Evolutionary conservation across 2,797 vertebrate species (phyloP), one percentile per base, ranked within the genome.

Genomic region (Steatocranus sp.): DNA sequence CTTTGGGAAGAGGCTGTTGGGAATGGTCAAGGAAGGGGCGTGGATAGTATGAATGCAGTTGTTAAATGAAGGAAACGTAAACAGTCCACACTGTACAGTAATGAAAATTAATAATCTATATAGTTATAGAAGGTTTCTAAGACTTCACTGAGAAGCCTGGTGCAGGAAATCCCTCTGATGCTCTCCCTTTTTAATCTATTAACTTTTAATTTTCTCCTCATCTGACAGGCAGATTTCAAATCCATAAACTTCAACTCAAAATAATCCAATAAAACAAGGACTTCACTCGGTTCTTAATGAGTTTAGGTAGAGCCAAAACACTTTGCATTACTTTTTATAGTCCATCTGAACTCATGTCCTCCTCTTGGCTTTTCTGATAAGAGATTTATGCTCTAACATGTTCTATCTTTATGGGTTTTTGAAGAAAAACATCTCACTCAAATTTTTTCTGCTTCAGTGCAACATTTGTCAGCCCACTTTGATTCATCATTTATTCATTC

Each of bases 41-140:
- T 51, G 76, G 27, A 66, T 18, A 50, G 85, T 50, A 91, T 78
- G 20, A 83, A 86, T 79, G 76, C 87, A 84, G 79, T 80, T 86
- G 90, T 92, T 88, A 61, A 83, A 87, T 68, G 17, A 88, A 63
- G 79, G 87, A 91, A 92, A 87, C 36, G 83, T 63, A 81, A 87
- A 87, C 87, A 85, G 36, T 25, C 66, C 30, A 58, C 43, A 49
- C 46, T 70, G 34, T 63, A 43, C 20, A 68, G 38, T 66, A 41
- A 41, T 66, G 61, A 66, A 25, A 25, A 68, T 11, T 2, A 36
- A 68, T 43, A 0, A 25, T 68, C 63, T 68, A 1, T 15, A 17
- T 7, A 6, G 34, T 41, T 41, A 8, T 41, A 43, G 8, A 68
- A 43, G 25, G 25, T 32, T 73, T 48, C 43, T 32, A 32, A 48